These are phyloP conservation scores for Heliconius sara DNA, from an alignment of 2,888 invertebrate genomes.

Conservation along the genomic window DNA sequence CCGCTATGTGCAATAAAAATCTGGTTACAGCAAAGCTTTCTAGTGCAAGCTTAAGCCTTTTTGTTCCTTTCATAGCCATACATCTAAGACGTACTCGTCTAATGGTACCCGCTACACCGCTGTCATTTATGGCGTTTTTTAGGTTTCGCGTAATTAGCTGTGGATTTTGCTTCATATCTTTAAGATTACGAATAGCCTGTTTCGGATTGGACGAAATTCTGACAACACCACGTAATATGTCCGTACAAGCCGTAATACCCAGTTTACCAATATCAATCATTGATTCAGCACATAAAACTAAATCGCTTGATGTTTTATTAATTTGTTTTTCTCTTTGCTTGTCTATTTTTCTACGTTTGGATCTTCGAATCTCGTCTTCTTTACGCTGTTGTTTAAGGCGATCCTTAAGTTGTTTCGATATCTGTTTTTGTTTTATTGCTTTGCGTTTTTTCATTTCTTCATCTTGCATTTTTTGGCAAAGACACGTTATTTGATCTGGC, in stretches of 20 bases:
- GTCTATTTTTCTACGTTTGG: constrained; percentile 43
- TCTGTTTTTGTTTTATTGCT: constrained; percentile 8
- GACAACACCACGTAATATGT: constrained; percentile 44
- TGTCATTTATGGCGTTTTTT: constrained; percentile 44
- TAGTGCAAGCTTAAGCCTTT: constrained; percentile 43
- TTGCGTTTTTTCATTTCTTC: constrained; percentile 34
- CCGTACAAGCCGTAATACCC: constrained; percentile 41
- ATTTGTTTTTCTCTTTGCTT: constrained; percentile 46
- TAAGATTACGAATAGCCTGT: constrained; percentile 45
- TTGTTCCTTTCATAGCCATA: constrained; percentile 46
- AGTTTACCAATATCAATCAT: constrained; percentile 49
- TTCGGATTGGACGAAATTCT: constrained; percentile 51
- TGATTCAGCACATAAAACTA: constrained; percentile 51
- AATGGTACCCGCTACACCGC: constrained; percentile 48
- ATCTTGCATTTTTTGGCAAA: constrained; percentile 39
- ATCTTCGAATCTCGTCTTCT: constrained; percentile 45
- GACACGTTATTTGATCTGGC: constrained; percentile 31
- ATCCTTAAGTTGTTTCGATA: constrained; percentile 28
- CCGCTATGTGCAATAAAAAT: constrained; percentile 50
- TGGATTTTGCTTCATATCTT: constrained; percentile 48
- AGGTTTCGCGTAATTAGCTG: constrained; percentile 39
- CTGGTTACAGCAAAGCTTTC: constrained; percentile 50
- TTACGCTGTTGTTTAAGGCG: constrained; percentile 41
- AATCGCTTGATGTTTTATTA: constrained; percentile 47
- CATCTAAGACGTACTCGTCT: constrained; percentile 52